Evolutionary conservation across 2,888 invertebrate genomes (phyloP).

Genomic region (Eulithis testata): DNA sequence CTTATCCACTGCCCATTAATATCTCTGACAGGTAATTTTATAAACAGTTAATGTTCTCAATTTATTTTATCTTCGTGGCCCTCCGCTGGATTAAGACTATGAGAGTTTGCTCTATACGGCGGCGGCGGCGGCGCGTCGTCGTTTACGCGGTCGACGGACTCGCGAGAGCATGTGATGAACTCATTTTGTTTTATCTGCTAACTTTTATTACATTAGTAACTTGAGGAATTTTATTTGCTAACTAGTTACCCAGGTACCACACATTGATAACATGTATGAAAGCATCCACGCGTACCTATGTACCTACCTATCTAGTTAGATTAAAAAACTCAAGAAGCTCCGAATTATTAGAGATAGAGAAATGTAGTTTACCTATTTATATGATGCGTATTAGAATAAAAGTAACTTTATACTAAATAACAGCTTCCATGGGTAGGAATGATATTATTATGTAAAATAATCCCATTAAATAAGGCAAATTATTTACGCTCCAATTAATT

Average conservation of each 20-base stretch:
- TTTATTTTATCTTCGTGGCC: constrained; percentile 34
- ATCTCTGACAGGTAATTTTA: constrained; percentile 42
- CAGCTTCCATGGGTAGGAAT: not conserved
- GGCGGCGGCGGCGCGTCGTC: no score
- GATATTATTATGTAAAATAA: not conserved
- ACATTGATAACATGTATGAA: not conserved
- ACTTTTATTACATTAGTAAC: not conserved
- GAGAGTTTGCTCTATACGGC: not conserved
- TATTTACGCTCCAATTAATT: constrained; percentile 2
- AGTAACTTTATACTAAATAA: not conserved
- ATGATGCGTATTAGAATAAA: not conserved
- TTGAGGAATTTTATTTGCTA: constrained; percentile 6
- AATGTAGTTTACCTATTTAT: not conserved
- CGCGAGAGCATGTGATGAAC: not conserved
- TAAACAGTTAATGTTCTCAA: constrained; percentile 40
- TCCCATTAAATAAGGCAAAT: not conserved
- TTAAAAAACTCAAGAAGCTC: not conserved
- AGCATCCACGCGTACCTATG: not conserved
- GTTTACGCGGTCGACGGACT: constrained; percentile 13
- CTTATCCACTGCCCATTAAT: constrained; percentile 37
- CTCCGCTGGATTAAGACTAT: constrained; percentile 8
- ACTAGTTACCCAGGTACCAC: not conserved
- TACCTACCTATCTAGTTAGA: no score
- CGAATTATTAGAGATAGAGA: no score
- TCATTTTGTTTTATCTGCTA: constrained; percentile 2